phyloP scores from a whole-genome alignment of 1,140 invertebrate species.

The Musca domestica region DNA sequence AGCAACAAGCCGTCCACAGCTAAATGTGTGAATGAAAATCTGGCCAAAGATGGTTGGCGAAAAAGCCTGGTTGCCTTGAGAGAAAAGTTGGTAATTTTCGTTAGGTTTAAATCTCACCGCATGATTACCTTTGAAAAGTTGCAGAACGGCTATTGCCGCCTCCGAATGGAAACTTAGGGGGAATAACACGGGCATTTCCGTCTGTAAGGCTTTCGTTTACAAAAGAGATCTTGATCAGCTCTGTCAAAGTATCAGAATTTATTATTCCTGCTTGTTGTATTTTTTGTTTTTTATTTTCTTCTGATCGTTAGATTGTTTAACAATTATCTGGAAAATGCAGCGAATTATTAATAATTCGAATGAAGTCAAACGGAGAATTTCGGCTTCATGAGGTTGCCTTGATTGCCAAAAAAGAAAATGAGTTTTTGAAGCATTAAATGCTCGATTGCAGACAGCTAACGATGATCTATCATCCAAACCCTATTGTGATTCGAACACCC shows the following conservation, averaged over 20 bases:
- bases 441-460: too few relatives aligned
- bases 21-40: background rate
- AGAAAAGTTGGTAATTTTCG: constrained; percentile 10
- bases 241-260: background rate
- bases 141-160: constrained; percentile 17
- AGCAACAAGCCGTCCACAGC: background rate
- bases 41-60: background rate
- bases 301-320: too few relatives aligned
- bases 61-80: background rate
- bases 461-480: too few relatives aligned
- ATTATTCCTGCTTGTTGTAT: background rate
- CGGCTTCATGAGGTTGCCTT: too few relatives aligned
- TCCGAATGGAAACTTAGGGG: constrained; percentile 47
- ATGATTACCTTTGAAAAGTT: constrained; percentile 47
- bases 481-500: too few relatives aligned
- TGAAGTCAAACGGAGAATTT: too few relatives aligned
- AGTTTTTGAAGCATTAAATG: too few relatives aligned
- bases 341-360: too few relatives aligned
- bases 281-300: constrained; percentile 1
- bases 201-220: background rate
- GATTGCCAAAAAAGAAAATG: too few relatives aligned
- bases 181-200: constrained; percentile 5
- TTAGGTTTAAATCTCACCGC: constrained; percentile 54
- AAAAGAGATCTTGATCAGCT: background rate
- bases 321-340: too few relatives aligned